These are phyloP conservation scores for Tridacna gigas DNA, from an alignment of 2,888 invertebrate species.

Conservation along the genomic window DNA sequence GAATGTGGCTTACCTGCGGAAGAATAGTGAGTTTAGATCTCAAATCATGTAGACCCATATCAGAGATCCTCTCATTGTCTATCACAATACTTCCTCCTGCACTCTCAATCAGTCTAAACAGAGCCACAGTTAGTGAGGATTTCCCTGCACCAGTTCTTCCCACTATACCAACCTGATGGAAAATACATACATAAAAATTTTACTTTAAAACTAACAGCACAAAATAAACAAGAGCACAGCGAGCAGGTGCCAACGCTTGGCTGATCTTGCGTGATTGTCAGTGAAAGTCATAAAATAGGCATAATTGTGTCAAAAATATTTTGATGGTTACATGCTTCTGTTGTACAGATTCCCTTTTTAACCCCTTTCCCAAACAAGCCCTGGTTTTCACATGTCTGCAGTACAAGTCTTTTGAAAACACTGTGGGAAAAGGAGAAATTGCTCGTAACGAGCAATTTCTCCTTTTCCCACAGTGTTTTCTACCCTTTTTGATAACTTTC, in stretches of 20 bases:
- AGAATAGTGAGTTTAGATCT: slow-evolving; percentile 62
- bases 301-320: no score
- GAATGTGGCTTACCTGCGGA: slow-evolving; percentile 57
- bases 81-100: slow-evolving; percentile 61
- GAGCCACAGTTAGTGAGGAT: slow-evolving; percentile 76
- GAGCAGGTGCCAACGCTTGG: no score
- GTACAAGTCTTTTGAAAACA: neutral
- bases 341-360: no score
- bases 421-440: neutral
- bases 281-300: no score
- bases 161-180: slow-evolving; percentile 76
- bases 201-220: neutral
- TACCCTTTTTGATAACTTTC: neutral
- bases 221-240: no score
- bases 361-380: neutral
- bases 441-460: neutral
- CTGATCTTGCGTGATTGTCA: no score
- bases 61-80: slow-evolving; percentile 56
- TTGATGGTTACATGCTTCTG: no score
- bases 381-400: neutral
- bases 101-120: slow-evolving; percentile 74
- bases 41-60: slow-evolving; percentile 66
- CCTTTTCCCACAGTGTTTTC: neutral
- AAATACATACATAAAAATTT: neutral
- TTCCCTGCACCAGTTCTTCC: slow-evolving; percentile 81